A percentile compares a stretch with the other conserved stretches of the same genome.
phyloP scores from a whole-genome alignment of 1,140 invertebrate species.

The Drosophila parvula region DNA sequence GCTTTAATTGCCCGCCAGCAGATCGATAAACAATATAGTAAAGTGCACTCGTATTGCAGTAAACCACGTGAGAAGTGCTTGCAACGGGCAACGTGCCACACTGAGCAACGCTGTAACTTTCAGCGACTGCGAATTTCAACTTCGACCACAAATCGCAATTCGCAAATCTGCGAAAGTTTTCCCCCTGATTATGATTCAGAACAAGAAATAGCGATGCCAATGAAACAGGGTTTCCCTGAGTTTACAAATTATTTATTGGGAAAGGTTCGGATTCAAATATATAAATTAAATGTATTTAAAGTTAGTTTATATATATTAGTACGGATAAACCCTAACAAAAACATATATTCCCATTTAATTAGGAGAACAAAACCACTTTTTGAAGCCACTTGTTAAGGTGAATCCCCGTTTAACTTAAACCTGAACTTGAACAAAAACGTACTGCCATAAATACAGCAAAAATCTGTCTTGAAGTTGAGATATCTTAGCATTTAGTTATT shows the following conservation, averaged over 20 bases:
- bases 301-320: too few species aligned
- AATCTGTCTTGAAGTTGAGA: background rate
- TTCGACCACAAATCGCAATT: slow-evolving; percentile 25
- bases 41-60: slow-evolving; percentile 63
- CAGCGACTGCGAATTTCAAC: slow-evolving; percentile 6
- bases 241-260: background rate
- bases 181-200: slow-evolving; percentile 3
- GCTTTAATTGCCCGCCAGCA: slow-evolving; percentile 54
- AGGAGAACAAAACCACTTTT: too few species aligned
- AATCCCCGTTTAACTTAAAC: too few species aligned
- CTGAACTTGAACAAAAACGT: too few species aligned
- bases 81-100: slow-evolving; percentile 22
- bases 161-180: slow-evolving; percentile 5
- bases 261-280: too few species aligned
- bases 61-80: slow-evolving; percentile 47
- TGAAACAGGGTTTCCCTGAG: background rate
- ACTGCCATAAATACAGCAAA: background rate
- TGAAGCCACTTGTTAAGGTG: background rate
- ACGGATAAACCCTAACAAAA: too few species aligned
- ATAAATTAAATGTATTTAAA: too few species aligned
- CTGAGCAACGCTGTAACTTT: slow-evolving; percentile 9
- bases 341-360: too few species aligned
- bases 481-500: background rate
- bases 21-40: slow-evolving; percentile 69
- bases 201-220: background rate